Conservation (phyloP, 2,888 invertebrate genomes). For the Drosophila cognata region DNA sequence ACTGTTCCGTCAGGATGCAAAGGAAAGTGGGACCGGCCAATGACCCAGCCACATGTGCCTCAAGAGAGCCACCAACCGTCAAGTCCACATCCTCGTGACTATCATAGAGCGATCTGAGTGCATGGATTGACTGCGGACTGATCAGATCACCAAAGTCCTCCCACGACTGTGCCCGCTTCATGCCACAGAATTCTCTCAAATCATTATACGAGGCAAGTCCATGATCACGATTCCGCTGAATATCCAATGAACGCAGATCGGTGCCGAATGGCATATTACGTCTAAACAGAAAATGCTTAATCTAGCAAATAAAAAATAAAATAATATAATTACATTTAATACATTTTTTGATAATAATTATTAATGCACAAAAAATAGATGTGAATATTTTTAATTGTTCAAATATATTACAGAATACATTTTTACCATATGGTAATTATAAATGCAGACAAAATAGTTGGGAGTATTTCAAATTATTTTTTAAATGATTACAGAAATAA, state of each 20-base stretch:
- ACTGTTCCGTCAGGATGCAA: constrained; percentile 94
- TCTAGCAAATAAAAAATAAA: constrained; percentile 83
- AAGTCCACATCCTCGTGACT: constrained; percentile 93
- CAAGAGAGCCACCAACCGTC: constrained; percentile 93
- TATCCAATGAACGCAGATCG: constrained; percentile 92
- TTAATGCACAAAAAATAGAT: neutral
- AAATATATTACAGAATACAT: too few relatives aligned
- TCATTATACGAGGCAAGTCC: constrained; percentile 92
- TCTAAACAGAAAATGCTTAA: constrained; percentile 89
- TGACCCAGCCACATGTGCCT: constrained; percentile 91
- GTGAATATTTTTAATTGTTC: neutral
- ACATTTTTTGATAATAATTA: neutral
- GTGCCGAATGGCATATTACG: constrained; percentile 90
- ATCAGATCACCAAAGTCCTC: constrained; percentile 90
- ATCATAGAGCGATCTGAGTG: constrained; percentile 88
- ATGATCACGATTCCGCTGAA: constrained; percentile 95
- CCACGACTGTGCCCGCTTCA: constrained; percentile 89
- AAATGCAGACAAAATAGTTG: neutral
- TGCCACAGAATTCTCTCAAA: constrained; percentile 91
- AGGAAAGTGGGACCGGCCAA: constrained; percentile 94
- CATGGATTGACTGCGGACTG: constrained; percentile 87
- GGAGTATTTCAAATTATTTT: neutral
- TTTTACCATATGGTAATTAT: neutral
- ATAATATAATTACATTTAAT: neutral
- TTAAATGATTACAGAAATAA: too few relatives aligned